A percentile compares a stretch with the other conserved stretches of the same genome.
These are phyloP conservation scores for Myathropa florea DNA, from an alignment of 2,888 invertebrate species.

Conservation along the genomic window DNA sequence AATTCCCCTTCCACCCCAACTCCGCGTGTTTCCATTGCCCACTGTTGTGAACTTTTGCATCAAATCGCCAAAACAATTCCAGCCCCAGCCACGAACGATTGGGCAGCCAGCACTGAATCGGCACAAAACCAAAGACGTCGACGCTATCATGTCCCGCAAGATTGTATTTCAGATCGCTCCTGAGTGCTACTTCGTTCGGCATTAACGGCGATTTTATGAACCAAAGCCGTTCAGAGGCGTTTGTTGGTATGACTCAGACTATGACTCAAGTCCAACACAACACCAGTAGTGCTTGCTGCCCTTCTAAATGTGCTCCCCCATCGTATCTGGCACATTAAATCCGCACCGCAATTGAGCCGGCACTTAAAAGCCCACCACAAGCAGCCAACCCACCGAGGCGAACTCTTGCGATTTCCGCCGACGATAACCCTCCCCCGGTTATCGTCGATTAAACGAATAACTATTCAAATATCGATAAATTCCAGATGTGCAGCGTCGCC, in stretches of 20 bases:
- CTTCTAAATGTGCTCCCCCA: too few species aligned
- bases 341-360: background rate
- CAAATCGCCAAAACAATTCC: background rate
- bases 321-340: background rate
- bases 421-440: slow-evolving; percentile 36
- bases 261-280: background rate
- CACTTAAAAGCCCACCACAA: background rate
- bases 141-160: background rate
- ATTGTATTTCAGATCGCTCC: background rate
- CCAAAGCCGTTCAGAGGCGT: background rate
- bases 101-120: background rate
- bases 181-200: background rate
- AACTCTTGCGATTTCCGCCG: background rate
- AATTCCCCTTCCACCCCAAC: too few species aligned
- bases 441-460: slow-evolving; percentile 59
- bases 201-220: background rate
- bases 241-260: background rate
- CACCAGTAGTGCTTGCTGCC: background rate
- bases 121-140: background rate
- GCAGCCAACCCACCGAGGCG: background rate
- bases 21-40: too few species aligned
- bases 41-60: too few species aligned
- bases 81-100: background rate
- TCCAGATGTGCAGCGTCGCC: slow-evolving; percentile 64
- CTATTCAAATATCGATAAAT: slow-evolving; percentile 63